phyloP scores from a whole-genome alignment of 1,140 invertebrate genomes.

The Chrysopa pallens region DNA sequence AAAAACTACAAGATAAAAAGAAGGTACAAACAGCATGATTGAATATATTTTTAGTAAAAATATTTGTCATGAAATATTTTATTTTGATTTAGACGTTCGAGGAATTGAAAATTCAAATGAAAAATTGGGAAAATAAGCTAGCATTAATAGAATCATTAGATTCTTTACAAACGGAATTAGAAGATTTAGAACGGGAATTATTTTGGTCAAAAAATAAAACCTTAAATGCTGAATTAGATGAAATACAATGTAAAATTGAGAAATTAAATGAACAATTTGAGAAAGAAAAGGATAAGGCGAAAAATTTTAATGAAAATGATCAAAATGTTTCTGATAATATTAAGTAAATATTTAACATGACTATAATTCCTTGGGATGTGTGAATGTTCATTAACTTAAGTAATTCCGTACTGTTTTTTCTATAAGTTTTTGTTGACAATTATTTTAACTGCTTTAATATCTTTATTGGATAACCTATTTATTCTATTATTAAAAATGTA shows the following conservation, averaged over 20 bases:
- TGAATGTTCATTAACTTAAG: no score
- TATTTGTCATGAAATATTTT: conserved; percentile 1
- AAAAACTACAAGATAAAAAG: conserved; percentile 33
- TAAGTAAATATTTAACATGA: background rate
- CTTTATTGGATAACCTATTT: no score
- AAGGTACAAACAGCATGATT: conserved; percentile 20
- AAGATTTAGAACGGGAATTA: conserved; percentile 28
- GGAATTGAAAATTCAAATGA: conserved; percentile 28
- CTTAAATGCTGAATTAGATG: background rate
- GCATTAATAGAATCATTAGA: conserved; percentile 33
- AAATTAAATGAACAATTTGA: conserved; percentile 15
- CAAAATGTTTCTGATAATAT: conserved; percentile 5
- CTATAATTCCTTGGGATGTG: no score
- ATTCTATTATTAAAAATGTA: no score
- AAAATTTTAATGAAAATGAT: conserved; percentile 3
- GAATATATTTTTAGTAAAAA: conserved; percentile 3
- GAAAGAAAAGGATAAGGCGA: conserved; percentile 3
- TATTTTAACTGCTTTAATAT: no score
- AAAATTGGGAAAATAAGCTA: conserved; percentile 30
- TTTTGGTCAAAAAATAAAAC: conserved; percentile 16
- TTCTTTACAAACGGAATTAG: conserved; percentile 25
- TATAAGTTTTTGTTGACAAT: no score
- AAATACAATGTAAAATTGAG: conserved; percentile 10
- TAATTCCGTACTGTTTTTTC: no score
- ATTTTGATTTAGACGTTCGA: conserved; percentile 18